phyloP scores from a whole-genome alignment of 2,888 invertebrate genomes.

The Phania funesta region DNA sequence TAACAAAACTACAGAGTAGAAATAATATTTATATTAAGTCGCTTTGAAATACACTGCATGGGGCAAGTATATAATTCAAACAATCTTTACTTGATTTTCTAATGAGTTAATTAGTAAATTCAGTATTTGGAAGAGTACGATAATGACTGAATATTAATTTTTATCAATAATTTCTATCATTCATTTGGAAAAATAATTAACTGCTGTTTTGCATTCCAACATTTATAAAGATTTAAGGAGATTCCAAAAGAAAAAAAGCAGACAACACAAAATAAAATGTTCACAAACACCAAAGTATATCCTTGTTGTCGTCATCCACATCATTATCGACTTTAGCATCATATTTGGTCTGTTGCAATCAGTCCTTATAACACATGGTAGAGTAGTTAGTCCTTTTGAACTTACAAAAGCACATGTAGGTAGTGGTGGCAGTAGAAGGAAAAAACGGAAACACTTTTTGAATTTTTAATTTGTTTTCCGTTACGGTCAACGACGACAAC shows the following conservation, averaged over 20 bases:
- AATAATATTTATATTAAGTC: no score
- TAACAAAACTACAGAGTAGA: no score
- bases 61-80: no score
- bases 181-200: no score
- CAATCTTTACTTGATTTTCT: no score
- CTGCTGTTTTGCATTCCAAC: no score
- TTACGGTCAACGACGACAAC: constrained; percentile 57
- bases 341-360: neutral
- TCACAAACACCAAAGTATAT: neutral
- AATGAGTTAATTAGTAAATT: no score
- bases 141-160: no score
- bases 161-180: no score
- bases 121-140: no score
- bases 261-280: neutral
- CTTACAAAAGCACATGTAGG: neutral
- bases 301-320: neutral
- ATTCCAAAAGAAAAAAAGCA: neutral
- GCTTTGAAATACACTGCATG: no score
- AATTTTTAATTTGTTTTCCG: constrained; percentile 64
- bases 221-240: neutral
- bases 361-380: constrained; percentile 37
- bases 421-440: neutral
- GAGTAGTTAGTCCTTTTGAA: constrained; percentile 56
- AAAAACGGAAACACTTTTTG: constrained; percentile 58
- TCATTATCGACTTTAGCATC: constrained; percentile 32